A percentile compares a stretch with the other conserved stretches of the same genome.
phyloP scores from a whole-genome alignment of 2,888 invertebrate species.

The Morpho helenor region DNA sequence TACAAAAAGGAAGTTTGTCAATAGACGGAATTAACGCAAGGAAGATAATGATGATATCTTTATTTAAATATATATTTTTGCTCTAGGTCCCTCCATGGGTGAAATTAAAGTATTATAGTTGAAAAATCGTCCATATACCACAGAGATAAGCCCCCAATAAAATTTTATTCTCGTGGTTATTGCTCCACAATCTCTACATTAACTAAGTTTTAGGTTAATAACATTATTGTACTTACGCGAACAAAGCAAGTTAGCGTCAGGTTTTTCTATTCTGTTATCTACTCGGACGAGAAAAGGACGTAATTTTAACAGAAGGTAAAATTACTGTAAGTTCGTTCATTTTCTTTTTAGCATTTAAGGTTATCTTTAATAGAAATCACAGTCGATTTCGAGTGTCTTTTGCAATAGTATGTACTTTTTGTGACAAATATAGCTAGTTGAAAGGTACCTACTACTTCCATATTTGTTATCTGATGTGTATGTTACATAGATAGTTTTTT shows the following conservation, averaged over 20 bases:
- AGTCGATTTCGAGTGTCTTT: neutral
- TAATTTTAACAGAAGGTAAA: conserved; percentile 7
- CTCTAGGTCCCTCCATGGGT: too few relatives aligned
- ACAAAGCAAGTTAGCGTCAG: conserved; percentile 3
- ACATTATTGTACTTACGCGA: conserved; percentile 1
- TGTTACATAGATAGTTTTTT: too few relatives aligned
- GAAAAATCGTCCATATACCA: too few relatives aligned
- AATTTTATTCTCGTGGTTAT: neutral
- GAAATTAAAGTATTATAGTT: too few relatives aligned
- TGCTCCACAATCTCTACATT: conserved; percentile 1
- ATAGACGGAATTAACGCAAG: too few relatives aligned
- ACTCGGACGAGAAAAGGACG: conserved; percentile 7
- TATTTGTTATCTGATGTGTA: too few relatives aligned
- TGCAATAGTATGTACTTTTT: too few relatives aligned
- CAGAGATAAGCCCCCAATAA: neutral
- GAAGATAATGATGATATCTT: too few relatives aligned
- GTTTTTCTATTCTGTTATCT: conserved; percentile 9
- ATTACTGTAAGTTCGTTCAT: conserved; percentile 8
- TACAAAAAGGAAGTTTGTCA: too few relatives aligned
- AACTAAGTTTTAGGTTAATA: conserved; percentile 1
- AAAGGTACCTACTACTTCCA: too few relatives aligned
- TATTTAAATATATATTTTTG: too few relatives aligned
- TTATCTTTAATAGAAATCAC: conserved; percentile 10
- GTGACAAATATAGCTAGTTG: too few relatives aligned
- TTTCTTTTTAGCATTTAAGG: conserved; percentile 6